Evolutionary conservation across 92 coral and sea anemone species (phyloP).

Genomic region (Hydrozoanthus gracilis): DNA sequence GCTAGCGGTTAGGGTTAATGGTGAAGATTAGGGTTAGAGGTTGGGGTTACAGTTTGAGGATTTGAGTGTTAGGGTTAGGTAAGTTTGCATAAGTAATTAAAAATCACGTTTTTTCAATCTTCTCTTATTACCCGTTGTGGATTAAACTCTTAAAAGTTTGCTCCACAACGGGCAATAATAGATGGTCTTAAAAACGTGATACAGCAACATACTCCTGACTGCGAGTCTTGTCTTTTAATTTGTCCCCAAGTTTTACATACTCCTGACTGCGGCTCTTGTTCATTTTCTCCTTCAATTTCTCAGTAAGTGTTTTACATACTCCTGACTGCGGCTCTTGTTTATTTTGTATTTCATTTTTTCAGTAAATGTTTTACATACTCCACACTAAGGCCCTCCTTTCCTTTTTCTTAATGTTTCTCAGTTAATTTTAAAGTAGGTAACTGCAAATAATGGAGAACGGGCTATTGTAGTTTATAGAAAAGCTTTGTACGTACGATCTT

Average conservation of each 20-base stretch:
- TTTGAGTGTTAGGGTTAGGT: neutral
- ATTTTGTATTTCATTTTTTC: too few species aligned
- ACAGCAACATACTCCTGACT: neutral
- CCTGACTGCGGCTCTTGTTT: too few species aligned
- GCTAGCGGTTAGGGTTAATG: neutral
- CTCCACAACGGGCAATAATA: constrained; percentile 4
- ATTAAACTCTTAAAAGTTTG: neutral
- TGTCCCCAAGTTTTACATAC: neutral
- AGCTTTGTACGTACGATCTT: too few species aligned
- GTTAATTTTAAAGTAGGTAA: too few species aligned
- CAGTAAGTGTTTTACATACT: neutral
- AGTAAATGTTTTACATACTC: too few species aligned
- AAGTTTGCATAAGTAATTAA: neutral
- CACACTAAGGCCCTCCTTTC: too few species aligned
- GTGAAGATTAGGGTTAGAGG: neutral
- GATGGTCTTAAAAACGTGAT: neutral
- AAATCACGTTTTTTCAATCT: neutral
- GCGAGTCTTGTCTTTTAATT: too few species aligned
- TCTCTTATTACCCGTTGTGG: neutral
- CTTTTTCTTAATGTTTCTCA: too few species aligned
- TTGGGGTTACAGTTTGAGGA: neutral
- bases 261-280: neutral
- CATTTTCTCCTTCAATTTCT: neutral
- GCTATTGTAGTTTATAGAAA: too few species aligned
- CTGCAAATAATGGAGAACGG: too few species aligned